These are phyloP conservation scores for Pseudonaja textilis DNA, from an alignment of 2,113 vertebrate species.

Conservation along the genomic window DNA sequence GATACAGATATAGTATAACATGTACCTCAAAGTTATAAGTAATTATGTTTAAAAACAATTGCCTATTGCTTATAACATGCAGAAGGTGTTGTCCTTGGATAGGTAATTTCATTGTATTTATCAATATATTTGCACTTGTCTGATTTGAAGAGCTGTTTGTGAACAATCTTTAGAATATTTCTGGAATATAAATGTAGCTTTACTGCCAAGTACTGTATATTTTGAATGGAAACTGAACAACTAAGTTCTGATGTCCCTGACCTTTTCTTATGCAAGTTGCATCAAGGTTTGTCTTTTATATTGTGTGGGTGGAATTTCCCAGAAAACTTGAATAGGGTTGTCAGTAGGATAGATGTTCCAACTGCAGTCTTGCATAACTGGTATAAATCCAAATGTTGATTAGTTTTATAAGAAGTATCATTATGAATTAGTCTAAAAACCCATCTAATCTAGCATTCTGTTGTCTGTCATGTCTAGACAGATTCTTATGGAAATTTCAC, in stretches of 20 bases:
- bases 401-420: neutral
- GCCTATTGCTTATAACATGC: constrained; percentile 50
- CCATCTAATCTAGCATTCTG: neutral
- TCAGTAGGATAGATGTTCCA: neutral
- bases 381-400: neutral
- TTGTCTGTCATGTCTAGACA: neutral
- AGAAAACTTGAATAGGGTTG: neutral
- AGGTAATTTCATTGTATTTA: constrained; percentile 45
- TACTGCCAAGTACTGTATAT: neutral
- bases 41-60: constrained; percentile 25
- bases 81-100: constrained; percentile 17
- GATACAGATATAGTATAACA: neutral
- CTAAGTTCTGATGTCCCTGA: neutral
- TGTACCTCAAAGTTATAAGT: constrained; percentile 11
- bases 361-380: neutral
- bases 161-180: neutral
- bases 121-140: constrained; percentile 21
- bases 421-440: neutral
- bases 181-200: constrained; percentile 41
- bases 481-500: neutral
- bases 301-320: neutral
- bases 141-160: constrained; percentile 43
- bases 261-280: neutral
- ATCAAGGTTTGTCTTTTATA: neutral
- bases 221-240: neutral